Evolutionary conservation across 1,140 invertebrate genomes (phyloP).

Genomic region (Lordiphosa mommai): DNA sequence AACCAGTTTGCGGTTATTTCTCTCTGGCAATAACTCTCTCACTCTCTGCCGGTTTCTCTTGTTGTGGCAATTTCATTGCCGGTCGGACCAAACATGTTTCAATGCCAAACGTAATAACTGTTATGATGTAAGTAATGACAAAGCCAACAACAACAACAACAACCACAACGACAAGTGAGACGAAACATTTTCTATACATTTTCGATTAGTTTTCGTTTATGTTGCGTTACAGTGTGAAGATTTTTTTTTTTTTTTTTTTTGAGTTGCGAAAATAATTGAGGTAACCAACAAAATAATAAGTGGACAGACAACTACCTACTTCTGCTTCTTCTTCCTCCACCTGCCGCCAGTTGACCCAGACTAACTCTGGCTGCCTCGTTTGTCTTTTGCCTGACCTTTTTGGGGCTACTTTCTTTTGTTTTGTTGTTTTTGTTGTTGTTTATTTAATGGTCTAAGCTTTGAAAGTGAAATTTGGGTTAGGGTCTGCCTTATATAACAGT

Average conservation of each 20-base stretch:
- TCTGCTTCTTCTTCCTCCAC: conserved; percentile 10
- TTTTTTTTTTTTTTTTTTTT: conserved; percentile 13
- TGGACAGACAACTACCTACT: conserved; percentile 19
- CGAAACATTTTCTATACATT: conserved; percentile 24
- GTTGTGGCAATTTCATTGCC: conserved; percentile 68
- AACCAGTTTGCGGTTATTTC: conserved; percentile 33
- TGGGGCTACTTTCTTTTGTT: conserved; percentile 29
- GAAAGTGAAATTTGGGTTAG: conserved; percentile 32
- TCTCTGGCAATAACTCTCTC: conserved; percentile 20
- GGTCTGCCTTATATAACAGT: conserved; percentile 20
- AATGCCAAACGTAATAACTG: conserved; percentile 79
- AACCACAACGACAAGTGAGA: conserved; percentile 15
- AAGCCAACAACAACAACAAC: conserved; percentile 16
- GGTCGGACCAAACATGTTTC: conserved; percentile 66
- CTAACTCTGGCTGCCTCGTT: neutral
- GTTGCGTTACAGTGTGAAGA: conserved; percentile 37
- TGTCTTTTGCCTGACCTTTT: conserved; percentile 31
- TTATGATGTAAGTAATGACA: conserved; percentile 68
- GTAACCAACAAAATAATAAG: conserved; percentile 40
- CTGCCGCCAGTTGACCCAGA: conserved; percentile 35
- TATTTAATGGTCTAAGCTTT: neutral
- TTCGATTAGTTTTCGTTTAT: conserved; percentile 57
- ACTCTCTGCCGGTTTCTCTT: conserved; percentile 32
- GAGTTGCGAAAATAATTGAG: conserved; percentile 63
- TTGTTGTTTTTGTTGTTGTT: conserved; percentile 3